Conservation (phyloP, 2,797 vertebrate genomes). For the Lepilemur ruficaudatus region DNA sequence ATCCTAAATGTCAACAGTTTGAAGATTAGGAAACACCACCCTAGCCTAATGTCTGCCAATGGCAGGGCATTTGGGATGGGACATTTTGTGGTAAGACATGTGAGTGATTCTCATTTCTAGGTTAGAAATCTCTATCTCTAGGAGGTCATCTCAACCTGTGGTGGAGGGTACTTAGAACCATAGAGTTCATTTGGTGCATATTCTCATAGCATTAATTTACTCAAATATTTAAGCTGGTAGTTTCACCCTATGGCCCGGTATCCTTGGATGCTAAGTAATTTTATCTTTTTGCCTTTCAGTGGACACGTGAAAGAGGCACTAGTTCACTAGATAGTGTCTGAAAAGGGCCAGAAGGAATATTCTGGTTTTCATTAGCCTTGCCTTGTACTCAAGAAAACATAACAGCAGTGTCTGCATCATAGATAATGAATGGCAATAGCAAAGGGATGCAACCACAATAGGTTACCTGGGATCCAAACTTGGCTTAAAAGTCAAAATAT, state of each 20-base stretch:
- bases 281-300: neutral
- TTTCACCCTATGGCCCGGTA: neutral
- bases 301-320: neutral
- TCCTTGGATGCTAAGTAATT: neutral
- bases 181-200: neutral
- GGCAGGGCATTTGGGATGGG: neutral
- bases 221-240: neutral
- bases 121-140: neutral
- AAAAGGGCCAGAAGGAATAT: conserved; percentile 25
- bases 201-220: neutral
- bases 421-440: neutral
- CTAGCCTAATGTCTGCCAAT: neutral
- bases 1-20: neutral
- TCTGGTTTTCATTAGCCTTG: conserved; percentile 35
- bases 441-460: neutral
- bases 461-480: neutral
- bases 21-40: neutral
- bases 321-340: neutral
- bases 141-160: neutral
- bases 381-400: neutral
- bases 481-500: neutral
- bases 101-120: neutral
- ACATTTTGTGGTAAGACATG: neutral
- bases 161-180: neutral
- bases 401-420: neutral